Percentiles rank a stretch among this genome's conserved stretches.
These are phyloP conservation scores for Sparus aurata DNA, from an alignment of 2,797 vertebrate genomes.

Conservation along the genomic window DNA sequence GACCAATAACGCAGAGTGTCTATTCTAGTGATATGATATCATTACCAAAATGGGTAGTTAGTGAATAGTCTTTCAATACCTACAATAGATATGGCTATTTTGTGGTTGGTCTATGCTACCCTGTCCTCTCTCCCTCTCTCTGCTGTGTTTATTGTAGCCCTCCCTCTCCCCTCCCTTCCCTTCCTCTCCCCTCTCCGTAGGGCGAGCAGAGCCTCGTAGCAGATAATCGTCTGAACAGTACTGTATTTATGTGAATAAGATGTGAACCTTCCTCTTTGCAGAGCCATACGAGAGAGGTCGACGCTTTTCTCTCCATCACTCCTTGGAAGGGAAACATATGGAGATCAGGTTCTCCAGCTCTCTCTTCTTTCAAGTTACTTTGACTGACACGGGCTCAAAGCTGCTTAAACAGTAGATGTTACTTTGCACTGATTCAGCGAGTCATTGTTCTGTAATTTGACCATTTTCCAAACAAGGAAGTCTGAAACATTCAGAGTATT, in stretches of 20 bases:
- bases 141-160: constrained; percentile 61
- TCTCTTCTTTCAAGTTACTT: background rate
- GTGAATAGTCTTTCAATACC: constrained; percentile 87
- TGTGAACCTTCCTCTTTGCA: constrained; percentile 48
- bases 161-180: too few species aligned
- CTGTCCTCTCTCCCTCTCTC: constrained; percentile 41
- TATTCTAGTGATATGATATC: constrained; percentile 76
- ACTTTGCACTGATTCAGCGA: constrained; percentile 15
- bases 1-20: constrained; percentile 73
- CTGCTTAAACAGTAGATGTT: constrained; percentile 23
- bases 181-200: constrained; percentile 5
- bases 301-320: constrained; percentile 10
- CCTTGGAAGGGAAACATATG: background rate
- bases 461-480: background rate
- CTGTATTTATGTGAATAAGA: constrained; percentile 69
- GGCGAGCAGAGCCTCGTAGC: constrained; percentile 70
- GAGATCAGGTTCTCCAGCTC: background rate
- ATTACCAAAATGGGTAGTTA: constrained; percentile 88
- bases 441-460: background rate
- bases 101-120: constrained; percentile 84
- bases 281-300: constrained; percentile 79
- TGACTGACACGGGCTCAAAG: constrained; percentile 18
- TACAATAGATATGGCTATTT: constrained; percentile 89
- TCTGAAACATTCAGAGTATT: background rate
- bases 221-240: constrained; percentile 66